Percentiles rank a stretch among this genome's conserved stretches.
Evolutionary conservation across 2,888 invertebrate species (phyloP).

Genomic region (Craniophora ligustri): DNA sequence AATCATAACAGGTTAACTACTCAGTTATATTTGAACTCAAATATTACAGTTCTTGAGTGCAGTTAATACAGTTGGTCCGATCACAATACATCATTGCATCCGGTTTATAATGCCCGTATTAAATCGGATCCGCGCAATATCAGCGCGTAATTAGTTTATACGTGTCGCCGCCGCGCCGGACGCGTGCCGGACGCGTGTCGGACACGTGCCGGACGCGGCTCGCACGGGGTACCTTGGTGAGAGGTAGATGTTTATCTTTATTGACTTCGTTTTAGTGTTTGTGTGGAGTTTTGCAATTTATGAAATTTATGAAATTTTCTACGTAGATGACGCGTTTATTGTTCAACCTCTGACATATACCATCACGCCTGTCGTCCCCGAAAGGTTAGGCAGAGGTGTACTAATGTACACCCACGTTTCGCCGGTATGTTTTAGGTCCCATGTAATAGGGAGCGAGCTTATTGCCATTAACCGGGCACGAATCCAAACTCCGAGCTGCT

Average conservation of each 20-base stretch:
- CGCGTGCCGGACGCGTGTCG: slow-evolving; percentile 54
- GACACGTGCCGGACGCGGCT: slow-evolving; percentile 17
- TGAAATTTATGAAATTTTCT: too few species aligned
- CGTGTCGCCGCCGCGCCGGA: slow-evolving; percentile 34
- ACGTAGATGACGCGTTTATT: too few species aligned
- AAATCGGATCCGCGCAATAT: slow-evolving; percentile 22
- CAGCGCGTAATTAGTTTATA: slow-evolving; percentile 48
- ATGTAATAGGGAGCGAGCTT: too few species aligned
- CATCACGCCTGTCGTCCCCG: too few species aligned
- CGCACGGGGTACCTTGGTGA: slow-evolving; percentile 11
- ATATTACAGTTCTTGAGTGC: slow-evolving; percentile 6
- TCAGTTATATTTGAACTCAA: neutral
- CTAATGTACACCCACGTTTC: too few species aligned
- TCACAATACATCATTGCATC: slow-evolving; percentile 35
- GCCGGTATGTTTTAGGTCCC: too few species aligned
- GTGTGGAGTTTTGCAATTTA: too few species aligned
- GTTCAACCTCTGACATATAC: too few species aligned
- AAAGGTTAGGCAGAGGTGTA: too few species aligned
- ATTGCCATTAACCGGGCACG: too few species aligned
- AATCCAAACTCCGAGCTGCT: too few species aligned
- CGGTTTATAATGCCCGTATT: slow-evolving; percentile 34
- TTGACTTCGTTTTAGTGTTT: slow-evolving; percentile 35
- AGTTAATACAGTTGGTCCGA: slow-evolving; percentile 2
- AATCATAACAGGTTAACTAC: slow-evolving; percentile 13
- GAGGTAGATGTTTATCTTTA: slow-evolving; percentile 46